Evolutionary conservation across 53 echinoderm and acorn worm species (phyloP), one percentile per base, ranked within the genome.

Genomic region (Paracentrotus lividus): DNA sequence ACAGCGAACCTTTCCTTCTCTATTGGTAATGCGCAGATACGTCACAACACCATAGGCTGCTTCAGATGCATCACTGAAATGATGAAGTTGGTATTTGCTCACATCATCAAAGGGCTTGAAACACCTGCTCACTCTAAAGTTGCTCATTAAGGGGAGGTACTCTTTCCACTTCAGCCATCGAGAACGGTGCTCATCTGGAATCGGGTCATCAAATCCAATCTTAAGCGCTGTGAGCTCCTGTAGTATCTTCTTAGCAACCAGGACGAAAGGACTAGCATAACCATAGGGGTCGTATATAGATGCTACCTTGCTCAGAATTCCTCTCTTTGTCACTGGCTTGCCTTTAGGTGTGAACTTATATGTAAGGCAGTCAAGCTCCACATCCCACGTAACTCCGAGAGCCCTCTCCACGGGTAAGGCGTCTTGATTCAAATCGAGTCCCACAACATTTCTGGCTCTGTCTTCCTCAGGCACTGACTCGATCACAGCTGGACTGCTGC

Each of bases 51-150:
- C 95, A 93, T 95, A 95, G 0, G 93, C 95, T 64, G 24, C 52
- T 57, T 95, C 94, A 61, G 94, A 94, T 18, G 96, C 96, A 93
- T 96, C 97, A 40, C 92, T 44, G 52, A 96, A 97, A 49, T 95
- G 95, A 66, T 96, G 96, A 26, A 96, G 69, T 43, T 97, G 64
- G 45, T 93, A 93, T 42, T 66, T 59, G 43, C 32, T 61, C 4
- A 27, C 27, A 26, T 61, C 61, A 61, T 61, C 61, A 61, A 27
- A 61, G 2, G 5, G 5, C 59, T 58, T 58, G 59, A 58, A 58
- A 58, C n/a, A n/a, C n/a, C n/a, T n/a, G n/a, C n/a, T n/a, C n/a
- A n/a, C n/a, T n/a, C n/a, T n/a, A n/a, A n/a, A n/a, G n/a, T n/a
- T n/a, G n/a, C n/a, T n/a, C n/a, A n/a, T n/a, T n/a, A n/a, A n/a